Conservation (phyloP, 2,888 invertebrate species). For the Pyrochroa serraticornis region DNA sequence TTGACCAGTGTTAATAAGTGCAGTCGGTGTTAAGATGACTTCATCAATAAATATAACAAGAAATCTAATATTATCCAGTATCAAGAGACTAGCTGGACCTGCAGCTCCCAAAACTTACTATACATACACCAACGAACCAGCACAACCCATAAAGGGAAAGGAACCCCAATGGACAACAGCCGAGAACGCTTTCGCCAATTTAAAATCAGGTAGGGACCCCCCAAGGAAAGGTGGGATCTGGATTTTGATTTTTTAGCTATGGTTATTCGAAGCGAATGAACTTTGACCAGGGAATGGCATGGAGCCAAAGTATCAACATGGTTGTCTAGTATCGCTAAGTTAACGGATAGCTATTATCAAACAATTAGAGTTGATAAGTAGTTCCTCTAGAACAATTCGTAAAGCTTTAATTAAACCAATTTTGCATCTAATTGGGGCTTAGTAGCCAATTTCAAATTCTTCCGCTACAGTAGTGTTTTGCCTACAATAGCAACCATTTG, state of each 20-base stretch:
- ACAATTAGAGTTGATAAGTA: no score
- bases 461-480: no score
- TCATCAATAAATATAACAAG: no score
- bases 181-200: conserved; percentile 77
- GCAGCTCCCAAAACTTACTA: conserved; percentile 67
- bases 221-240: neutral
- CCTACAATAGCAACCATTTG: no score
- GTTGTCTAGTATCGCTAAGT: conserved; percentile 5
- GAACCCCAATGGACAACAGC: conserved; percentile 75
- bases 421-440: no score
- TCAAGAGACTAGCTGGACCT: conserved; percentile 8
- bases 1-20: neutral
- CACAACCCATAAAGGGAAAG: conserved; percentile 76
- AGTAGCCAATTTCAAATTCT: no score
- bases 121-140: conserved; percentile 80
- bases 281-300: conserved; percentile 7
- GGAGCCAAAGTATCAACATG: conserved; percentile 12
- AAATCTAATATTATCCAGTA: conserved; percentile 10
- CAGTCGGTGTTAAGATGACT: no score
- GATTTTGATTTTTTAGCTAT: conserved; percentile 10
- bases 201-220: conserved; percentile 77
- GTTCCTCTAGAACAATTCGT: no score
- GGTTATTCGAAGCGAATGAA: neutral
- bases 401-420: no score
- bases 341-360: no score